phyloP scores from a whole-genome alignment of 2,888 invertebrate genomes.

The Vesta saturnalis region DNA sequence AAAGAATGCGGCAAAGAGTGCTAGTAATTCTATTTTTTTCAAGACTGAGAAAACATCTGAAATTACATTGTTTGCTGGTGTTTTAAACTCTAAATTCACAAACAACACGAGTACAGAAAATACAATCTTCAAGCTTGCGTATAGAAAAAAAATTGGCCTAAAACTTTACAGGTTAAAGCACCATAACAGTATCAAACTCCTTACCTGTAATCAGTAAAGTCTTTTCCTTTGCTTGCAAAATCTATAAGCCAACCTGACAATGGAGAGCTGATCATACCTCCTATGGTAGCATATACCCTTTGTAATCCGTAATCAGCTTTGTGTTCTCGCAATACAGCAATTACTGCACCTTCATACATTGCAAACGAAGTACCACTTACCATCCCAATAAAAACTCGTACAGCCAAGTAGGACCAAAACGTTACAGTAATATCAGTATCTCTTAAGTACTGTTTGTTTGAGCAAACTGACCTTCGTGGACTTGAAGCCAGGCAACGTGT shows the following conservation, averaged over 20 bases:
- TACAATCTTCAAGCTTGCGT: constrained; percentile 74
- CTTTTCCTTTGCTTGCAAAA: constrained; percentile 75
- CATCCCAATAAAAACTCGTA: constrained; percentile 71
- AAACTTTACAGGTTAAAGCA: constrained; percentile 14
- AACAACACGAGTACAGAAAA: constrained; percentile 75
- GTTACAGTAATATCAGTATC: constrained; percentile 73
- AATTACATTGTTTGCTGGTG: constrained; percentile 75
- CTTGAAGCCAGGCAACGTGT: constrained; percentile 70
- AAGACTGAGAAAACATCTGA: constrained; percentile 75
- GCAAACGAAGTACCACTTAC: constrained; percentile 80
- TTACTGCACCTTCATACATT: constrained; percentile 84
- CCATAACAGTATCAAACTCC: neutral
- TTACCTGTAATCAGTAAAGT: constrained; percentile 79
- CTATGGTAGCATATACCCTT: constrained; percentile 78
- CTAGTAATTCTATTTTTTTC: constrained; percentile 75
- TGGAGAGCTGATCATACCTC: constrained; percentile 83
- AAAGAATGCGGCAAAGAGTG: constrained; percentile 77
- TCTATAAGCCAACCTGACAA: constrained; percentile 79
- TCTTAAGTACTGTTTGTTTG: constrained; percentile 67
- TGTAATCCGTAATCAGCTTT: constrained; percentile 82
- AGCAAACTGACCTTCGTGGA: constrained; percentile 68
- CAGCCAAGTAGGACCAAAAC: constrained; percentile 77
- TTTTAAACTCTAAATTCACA: constrained; percentile 80
- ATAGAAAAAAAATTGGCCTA: constrained; percentile 82
- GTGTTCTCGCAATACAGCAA: constrained; percentile 78